These are phyloP conservation scores for Rhyacichthys aspro DNA, from an alignment of 2,797 vertebrate genomes.

Conservation along the genomic window DNA sequence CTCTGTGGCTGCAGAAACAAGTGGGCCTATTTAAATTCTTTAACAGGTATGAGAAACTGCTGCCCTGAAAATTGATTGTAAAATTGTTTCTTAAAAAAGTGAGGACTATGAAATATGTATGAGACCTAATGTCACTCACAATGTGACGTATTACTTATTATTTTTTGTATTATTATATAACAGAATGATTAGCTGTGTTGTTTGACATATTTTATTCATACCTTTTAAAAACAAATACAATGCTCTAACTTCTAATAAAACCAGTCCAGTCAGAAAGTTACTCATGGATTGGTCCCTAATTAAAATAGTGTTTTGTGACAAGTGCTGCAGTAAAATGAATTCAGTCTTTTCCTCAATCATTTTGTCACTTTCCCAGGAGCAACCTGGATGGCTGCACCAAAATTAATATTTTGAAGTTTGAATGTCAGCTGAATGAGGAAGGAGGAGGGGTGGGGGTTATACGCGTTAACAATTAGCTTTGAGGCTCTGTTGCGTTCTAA, in stretches of 20 bases:
- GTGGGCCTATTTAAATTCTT: no score
- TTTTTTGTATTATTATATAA: no score
- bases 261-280: conserved; percentile 62
- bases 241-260: conserved; percentile 35
- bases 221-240: neutral
- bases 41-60: no score
- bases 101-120: no score
- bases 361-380: conserved; percentile 67
- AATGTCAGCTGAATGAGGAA: conserved; percentile 69
- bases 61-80: no score
- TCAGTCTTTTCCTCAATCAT: conserved; percentile 66
- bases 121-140: no score
- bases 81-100: no score
- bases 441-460: conserved; percentile 43
- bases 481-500: conserved; percentile 77
- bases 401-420: conserved; percentile 81
- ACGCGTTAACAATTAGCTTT: conserved; percentile 76
- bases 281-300: conserved; percentile 72
- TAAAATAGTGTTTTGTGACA: conserved; percentile 73
- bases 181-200: no score
- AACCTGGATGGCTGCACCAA: conserved; percentile 74
- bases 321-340: conserved; percentile 64
- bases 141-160: no score
- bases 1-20: no score
- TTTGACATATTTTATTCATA: no score